Percentiles rank a stretch among this genome's conserved stretches.
phyloP scores from a whole-genome alignment of 2,888 invertebrate genomes.

The Caenorhabditis zanzibari region DNA sequence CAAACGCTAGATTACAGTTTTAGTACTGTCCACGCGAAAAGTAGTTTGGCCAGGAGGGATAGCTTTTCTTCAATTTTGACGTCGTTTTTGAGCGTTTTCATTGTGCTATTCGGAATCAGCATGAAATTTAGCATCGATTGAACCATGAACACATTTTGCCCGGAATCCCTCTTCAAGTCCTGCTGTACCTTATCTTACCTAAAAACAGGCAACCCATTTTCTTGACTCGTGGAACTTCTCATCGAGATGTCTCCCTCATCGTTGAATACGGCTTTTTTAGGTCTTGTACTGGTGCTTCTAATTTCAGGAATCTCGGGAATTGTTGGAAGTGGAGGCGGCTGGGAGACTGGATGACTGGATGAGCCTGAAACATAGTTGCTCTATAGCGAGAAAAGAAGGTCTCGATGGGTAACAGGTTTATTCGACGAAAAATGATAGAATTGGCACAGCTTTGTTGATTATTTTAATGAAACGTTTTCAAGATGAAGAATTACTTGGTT shows the following conservation, averaged over 20 bases:
- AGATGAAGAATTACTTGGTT: constrained; percentile 27
- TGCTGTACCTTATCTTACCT: constrained; percentile 1
- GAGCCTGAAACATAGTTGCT: not conserved
- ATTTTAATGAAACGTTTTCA: constrained; percentile 14
- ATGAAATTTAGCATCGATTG: too few species aligned
- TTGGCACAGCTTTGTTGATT: not conserved
- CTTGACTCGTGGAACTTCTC: constrained; percentile 22
- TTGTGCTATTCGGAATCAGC: too few species aligned
- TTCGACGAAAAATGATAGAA: not conserved
- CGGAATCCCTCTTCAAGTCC: too few species aligned
- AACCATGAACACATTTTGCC: too few species aligned
- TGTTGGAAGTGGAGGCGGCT: constrained; percentile 14
- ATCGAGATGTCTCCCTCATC: constrained; percentile 39
- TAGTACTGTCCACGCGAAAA: too few species aligned
- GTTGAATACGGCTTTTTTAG: constrained; percentile 48
- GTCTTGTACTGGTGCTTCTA: constrained; percentile 1
- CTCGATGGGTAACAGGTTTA: not conserved
- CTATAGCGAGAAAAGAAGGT: not conserved
- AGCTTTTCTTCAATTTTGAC: too few species aligned
- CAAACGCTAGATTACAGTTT: too few species aligned
- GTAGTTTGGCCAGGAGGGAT: too few species aligned
- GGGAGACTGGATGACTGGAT: constrained; percentile 1
- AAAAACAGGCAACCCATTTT: not conserved
- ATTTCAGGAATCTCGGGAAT: constrained; percentile 25
- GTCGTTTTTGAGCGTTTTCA: too few species aligned